A percentile compares a stretch with the other conserved stretches of the same genome.
Conservation (phyloP, 2,113 vertebrate species). For the Gymnarchus niloticus region DNA sequence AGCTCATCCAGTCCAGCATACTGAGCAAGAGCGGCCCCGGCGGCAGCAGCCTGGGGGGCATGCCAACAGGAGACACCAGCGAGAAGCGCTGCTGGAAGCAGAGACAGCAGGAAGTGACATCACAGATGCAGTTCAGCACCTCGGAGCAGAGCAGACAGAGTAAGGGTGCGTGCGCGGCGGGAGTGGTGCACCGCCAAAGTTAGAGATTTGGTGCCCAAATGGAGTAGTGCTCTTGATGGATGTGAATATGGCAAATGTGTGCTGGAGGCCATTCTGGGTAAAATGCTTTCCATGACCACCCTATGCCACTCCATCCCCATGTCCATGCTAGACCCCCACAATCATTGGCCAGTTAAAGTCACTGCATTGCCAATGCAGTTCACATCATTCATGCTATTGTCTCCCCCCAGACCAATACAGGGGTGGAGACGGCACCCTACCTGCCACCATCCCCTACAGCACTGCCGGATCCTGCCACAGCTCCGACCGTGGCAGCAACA, state of each 20-base stretch:
- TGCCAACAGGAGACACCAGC: slow-evolving; percentile 76
- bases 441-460: slow-evolving; percentile 78
- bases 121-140: slow-evolving; percentile 87
- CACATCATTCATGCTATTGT: not conserved
- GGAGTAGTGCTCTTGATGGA: not conserved
- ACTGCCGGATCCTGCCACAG: slow-evolving; percentile 85
- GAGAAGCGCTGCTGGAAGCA: slow-evolving; percentile 70
- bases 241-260: not conserved
- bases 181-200: not conserved
- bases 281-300: not conserved
- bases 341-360: not conserved
- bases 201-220: not conserved
- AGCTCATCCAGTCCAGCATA: slow-evolving; percentile 88
- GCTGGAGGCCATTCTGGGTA: not conserved
- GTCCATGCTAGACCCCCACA: not conserved
- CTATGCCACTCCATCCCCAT: too few relatives aligned
- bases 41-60: slow-evolving; percentile 40
- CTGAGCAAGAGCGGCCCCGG: slow-evolving; percentile 73
- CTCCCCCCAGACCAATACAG: slow-evolving; percentile 57
- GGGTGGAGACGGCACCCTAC: slow-evolving; percentile 65
- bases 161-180: slow-evolving; percentile 64
- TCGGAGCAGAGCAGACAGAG: slow-evolving; percentile 84
- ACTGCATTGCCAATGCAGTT: not conserved
- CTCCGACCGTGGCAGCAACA: slow-evolving; percentile 81
- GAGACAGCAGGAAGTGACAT: slow-evolving; percentile 71